Conservation (phyloP, 2,888 invertebrate genomes). For the Leucoma salicis region DNA sequence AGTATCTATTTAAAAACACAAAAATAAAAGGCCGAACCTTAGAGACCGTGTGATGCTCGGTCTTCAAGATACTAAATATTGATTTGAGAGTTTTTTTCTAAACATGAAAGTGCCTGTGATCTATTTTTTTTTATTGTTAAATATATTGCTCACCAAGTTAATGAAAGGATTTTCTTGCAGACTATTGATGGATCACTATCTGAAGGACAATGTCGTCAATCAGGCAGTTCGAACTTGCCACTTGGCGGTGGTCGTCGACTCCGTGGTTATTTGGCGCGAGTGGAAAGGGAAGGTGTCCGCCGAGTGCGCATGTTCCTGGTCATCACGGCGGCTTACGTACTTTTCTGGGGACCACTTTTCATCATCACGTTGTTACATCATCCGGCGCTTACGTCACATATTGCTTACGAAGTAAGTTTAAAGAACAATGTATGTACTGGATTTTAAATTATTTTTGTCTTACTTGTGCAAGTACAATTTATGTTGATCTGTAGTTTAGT, state of each 20-base stretch:
- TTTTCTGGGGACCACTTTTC: slow-evolving; percentile 96
- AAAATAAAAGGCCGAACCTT: no score
- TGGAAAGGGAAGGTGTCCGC: slow-evolving; percentile 91
- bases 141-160: background rate
- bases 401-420: slow-evolving; percentile 86
- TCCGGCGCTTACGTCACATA: slow-evolving; percentile 86
- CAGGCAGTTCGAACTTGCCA: slow-evolving; percentile 61
- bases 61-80: no score
- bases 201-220: slow-evolving; percentile 57
- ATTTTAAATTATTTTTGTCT: background rate
- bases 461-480: no score
- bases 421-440: background rate
- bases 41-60: no score
- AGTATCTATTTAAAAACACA: no score
- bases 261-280: slow-evolving; percentile 88
- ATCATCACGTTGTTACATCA: slow-evolving; percentile 91
- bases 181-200: slow-evolving; percentile 70
- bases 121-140: background rate
- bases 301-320: slow-evolving; percentile 93
- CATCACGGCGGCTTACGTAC: slow-evolving; percentile 91
- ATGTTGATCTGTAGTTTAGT: no score
- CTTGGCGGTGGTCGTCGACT: slow-evolving; percentile 88
- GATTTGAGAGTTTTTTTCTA: no score
- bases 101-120: no score
- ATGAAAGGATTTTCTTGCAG: slow-evolving; percentile 36